phyloP scores from a whole-genome alignment of 2,888 invertebrate species.

The Synanthedon formicaeformis region DNA sequence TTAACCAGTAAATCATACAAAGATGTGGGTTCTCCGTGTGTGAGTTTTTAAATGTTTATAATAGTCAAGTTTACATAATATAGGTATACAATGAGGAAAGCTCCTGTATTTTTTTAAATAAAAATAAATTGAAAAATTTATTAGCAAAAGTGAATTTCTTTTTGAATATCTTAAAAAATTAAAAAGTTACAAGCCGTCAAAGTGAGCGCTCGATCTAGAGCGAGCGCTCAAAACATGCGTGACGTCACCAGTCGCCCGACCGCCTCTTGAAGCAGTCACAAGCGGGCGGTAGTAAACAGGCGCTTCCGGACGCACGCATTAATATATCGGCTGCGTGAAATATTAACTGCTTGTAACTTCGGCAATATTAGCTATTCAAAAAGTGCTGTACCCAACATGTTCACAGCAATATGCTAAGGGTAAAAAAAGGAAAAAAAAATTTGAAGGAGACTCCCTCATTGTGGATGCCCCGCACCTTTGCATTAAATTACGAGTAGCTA shows the following conservation, averaged over 20 bases:
- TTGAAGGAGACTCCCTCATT: not conserved
- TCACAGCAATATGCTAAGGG: too few species aligned
- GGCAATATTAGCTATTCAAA: not conserved
- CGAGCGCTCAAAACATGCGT: too few species aligned
- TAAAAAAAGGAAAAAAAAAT: too few species aligned
- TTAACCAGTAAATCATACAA: slow-evolving; percentile 55
- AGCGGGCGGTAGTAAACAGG: slow-evolving; percentile 3
- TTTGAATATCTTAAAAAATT: too few species aligned
- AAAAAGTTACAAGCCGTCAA: too few species aligned
- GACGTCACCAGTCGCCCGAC: too few species aligned
- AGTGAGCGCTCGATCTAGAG: too few species aligned
- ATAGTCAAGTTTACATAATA: slow-evolving; percentile 9
- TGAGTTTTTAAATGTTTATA: slow-evolving; percentile 39
- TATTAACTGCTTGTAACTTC: not conserved
- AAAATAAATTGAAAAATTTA: too few species aligned
- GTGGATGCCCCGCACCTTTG: slow-evolving; percentile 67
- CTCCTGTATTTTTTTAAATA: too few species aligned
- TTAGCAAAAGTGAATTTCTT: too few species aligned
- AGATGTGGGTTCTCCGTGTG: slow-evolving; percentile 68
- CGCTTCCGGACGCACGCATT: slow-evolving; percentile 14
- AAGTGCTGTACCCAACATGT: not conserved
- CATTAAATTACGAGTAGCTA: slow-evolving; percentile 55
- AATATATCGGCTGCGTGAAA: not conserved
- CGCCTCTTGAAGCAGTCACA: too few species aligned
- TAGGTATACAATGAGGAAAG: too few species aligned